Conservation (phyloP, 2,888 invertebrate genomes). For the Hirtodrosophila alboralis region DNA sequence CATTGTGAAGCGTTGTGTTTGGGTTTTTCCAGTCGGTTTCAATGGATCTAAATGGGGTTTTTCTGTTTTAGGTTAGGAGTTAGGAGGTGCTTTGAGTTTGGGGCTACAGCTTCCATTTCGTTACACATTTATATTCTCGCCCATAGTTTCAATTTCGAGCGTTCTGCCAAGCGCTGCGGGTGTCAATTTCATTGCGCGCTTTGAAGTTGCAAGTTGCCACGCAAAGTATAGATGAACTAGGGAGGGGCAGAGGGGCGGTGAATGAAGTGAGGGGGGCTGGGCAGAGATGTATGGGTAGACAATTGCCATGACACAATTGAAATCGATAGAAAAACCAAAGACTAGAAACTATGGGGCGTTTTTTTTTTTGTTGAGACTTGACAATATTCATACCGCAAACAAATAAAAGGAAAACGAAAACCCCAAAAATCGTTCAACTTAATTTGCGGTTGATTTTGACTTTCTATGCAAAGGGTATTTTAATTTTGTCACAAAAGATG, state of each 20-base stretch:
- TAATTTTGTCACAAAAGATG: too few relatives aligned
- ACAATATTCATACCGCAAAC: conserved; percentile 14
- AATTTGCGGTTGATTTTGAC: conserved; percentile 50
- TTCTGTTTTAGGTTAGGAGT: too few relatives aligned
- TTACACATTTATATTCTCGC: conserved; percentile 72
- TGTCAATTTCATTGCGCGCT: conserved; percentile 75
- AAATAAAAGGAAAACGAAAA: too few relatives aligned
- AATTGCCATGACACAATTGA: conserved; percentile 68
- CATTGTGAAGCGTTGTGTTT: conserved; percentile 16
- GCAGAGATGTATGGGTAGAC: conserved; percentile 11
- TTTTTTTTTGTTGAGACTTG: conserved; percentile 15
- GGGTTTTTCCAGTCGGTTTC: neutral
- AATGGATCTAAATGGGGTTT: too few relatives aligned
- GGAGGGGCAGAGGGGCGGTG: neutral
- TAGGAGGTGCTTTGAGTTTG: conserved; percentile 7
- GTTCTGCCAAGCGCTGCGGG: conserved; percentile 66
- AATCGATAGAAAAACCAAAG: conserved; percentile 62
- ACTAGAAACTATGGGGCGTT: conserved; percentile 61
- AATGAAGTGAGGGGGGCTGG: neutral
- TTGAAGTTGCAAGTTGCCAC: conserved; percentile 69
- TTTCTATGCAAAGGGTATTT: too few relatives aligned
- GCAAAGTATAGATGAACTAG: too few relatives aligned
- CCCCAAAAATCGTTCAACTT: conserved; percentile 64
- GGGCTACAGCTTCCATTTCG: conserved; percentile 65
- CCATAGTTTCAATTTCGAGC: conserved; percentile 71